phyloP scores from a whole-genome alignment of 1,140 invertebrate genomes.

The Gryon sp. region DNA sequence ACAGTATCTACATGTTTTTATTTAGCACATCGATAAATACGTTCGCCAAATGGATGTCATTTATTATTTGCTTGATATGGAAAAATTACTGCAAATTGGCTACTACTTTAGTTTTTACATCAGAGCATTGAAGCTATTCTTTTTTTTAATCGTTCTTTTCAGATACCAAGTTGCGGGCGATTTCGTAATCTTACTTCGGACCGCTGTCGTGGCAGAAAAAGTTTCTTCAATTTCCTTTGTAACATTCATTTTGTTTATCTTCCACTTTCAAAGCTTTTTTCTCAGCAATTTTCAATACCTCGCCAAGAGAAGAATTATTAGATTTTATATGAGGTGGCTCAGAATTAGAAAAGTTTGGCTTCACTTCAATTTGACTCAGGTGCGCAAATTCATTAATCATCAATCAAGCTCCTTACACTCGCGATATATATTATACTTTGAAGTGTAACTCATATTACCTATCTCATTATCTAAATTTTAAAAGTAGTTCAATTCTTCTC shows the following conservation, averaged over 20 bases:
- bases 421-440: not conserved
- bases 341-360: conserved; percentile 50
- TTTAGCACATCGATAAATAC: conserved; percentile 6
- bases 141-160: conserved; percentile 25
- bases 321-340: conserved; percentile 32
- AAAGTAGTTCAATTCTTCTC: too few species aligned
- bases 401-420: conserved; percentile 24
- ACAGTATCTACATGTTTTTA: too few species aligned
- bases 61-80: conserved; percentile 19
- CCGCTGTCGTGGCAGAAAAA: conserved; percentile 38
- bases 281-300: conserved; percentile 46
- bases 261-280: conserved; percentile 13
- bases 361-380: conserved; percentile 50
- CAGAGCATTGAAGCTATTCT: conserved; percentile 10
- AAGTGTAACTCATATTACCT: conserved; percentile 19
- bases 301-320: conserved; percentile 40
- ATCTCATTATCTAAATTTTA: conserved; percentile 22
- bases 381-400: conserved; percentile 39
- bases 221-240: conserved; percentile 41
- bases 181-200: conserved; percentile 32
- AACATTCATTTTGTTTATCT: conserved; percentile 56
- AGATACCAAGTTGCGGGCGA: conserved; percentile 33
- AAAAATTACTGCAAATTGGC: conserved; percentile 59
- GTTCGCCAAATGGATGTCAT: conserved; percentile 24
- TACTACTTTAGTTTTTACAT: conserved; percentile 21